phyloP scores from a whole-genome alignment of 2,888 invertebrate genomes.

The Campoplex capitator region DNA sequence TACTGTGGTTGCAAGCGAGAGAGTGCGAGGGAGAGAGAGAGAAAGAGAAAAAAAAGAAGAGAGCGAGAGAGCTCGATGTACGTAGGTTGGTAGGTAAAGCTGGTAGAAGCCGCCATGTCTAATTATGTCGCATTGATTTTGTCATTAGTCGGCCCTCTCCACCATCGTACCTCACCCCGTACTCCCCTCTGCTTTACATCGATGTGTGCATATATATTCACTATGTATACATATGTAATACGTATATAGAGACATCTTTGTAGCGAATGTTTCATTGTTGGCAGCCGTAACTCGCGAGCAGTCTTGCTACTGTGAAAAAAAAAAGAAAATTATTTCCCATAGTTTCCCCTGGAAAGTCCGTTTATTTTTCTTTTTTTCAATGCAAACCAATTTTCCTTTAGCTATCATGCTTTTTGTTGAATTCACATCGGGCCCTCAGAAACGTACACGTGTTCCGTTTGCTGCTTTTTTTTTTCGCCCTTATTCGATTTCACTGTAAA shows the following conservation, averaged over 20 bases:
- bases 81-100: conserved; percentile 67
- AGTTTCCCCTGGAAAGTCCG: conserved; percentile 21
- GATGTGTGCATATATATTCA: conserved; percentile 30
- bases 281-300: conserved; percentile 25
- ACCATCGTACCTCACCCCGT: conserved; percentile 56
- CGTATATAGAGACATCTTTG: conserved; percentile 13
- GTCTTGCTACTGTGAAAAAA: conserved; percentile 45
- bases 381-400: conserved; percentile 1
- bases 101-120: conserved; percentile 81
- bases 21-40: conserved; percentile 31
- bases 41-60: conserved; percentile 11
- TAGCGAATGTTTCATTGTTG: conserved; percentile 28
- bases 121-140: conserved; percentile 84
- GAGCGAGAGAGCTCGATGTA: conserved; percentile 52
- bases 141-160: conserved; percentile 83
- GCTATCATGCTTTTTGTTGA: background rate
- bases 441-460: conserved; percentile 13
- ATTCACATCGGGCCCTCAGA: conserved; percentile 6
- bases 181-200: conserved; percentile 57
- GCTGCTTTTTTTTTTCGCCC: background rate
- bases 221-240: conserved; percentile 7
- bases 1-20: conserved; percentile 51
- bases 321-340: conserved; percentile 33
- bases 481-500: background rate
- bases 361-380: conserved; percentile 30